Evolutionary conservation across 2,797 vertebrate species (phyloP).

Genomic region (Serranus cabrilla): DNA sequence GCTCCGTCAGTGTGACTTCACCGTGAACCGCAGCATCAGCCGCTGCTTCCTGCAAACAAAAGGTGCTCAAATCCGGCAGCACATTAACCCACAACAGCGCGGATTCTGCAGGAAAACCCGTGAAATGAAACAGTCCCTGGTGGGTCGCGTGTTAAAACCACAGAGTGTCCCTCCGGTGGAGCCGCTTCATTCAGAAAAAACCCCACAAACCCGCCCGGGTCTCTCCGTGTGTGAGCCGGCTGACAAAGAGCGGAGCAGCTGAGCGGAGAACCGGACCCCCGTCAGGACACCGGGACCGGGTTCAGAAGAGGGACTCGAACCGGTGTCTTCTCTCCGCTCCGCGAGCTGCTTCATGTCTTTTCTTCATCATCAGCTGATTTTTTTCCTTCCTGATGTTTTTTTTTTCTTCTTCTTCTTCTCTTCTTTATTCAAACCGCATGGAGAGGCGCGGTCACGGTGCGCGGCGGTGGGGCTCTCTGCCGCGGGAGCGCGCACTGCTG

Average conservation of each 20-base stretch:
- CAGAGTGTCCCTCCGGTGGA: background rate
- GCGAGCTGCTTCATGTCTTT: slow-evolving; percentile 28
- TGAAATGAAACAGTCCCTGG: background rate
- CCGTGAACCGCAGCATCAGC: slow-evolving; percentile 59
- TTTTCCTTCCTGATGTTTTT: slow-evolving; percentile 19
- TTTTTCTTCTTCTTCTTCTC: slow-evolving; percentile 3
- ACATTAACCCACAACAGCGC: background rate
- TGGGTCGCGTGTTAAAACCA: background rate
- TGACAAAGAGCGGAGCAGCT: slow-evolving; percentile 70
- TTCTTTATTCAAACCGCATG: slow-evolving; percentile 71
- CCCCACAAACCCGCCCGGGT: slow-evolving; percentile 43
- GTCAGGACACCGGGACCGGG: slow-evolving; percentile 29
- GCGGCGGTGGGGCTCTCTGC: slow-evolving; percentile 51
- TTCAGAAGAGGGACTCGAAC: slow-evolving; percentile 25
- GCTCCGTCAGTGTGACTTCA: slow-evolving; percentile 49
- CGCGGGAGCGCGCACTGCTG: slow-evolving; percentile 68
- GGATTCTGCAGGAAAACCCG: background rate
- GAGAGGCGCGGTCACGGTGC: slow-evolving; percentile 69
- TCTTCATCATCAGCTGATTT: slow-evolving; percentile 43
- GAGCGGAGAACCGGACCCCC: slow-evolving; percentile 37
- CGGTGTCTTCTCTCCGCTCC: background rate
- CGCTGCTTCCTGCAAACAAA: slow-evolving; percentile 64
- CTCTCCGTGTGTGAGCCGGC: slow-evolving; percentile 36
- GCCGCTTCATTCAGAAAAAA: slow-evolving; percentile 50
- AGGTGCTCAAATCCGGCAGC: slow-evolving; percentile 44